phyloP scores from a whole-genome alignment of 2,797 vertebrate genomes.

The Antrozous pallidus region DNA sequence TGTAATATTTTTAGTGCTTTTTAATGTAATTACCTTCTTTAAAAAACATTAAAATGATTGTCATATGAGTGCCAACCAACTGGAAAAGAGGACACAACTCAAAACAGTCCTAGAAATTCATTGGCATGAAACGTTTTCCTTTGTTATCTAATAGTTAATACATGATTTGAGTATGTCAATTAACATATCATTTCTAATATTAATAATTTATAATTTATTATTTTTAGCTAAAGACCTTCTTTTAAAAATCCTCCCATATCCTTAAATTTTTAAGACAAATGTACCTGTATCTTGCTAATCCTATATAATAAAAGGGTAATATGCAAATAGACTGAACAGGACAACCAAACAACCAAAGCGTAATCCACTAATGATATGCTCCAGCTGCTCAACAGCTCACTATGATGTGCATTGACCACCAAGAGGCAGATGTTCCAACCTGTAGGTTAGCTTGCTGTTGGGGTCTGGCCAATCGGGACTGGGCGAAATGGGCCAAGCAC shows the following conservation, averaged over 20 bases:
- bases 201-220: constrained; percentile 11
- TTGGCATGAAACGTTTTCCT: constrained; percentile 30
- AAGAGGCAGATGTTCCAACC: no score
- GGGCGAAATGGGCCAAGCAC: no score
- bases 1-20: not conserved
- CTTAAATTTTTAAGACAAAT: not conserved
- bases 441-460: no score
- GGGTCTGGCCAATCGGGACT: no score
- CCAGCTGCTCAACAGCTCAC: no score
- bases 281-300: not conserved
- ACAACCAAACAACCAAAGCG: no score
- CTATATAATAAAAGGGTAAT: no score
- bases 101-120: constrained; percentile 11
- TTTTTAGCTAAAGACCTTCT: constrained; percentile 24
- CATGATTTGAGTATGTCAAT: constrained; percentile 30
- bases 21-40: not conserved
- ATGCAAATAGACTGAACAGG: no score
- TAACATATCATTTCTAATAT: not conserved
- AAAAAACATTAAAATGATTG: constrained; percentile 36
- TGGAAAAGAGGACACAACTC: not conserved
- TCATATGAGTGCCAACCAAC: not conserved
- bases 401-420: no score
- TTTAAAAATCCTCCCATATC: constrained; percentile 3
- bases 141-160: constrained; percentile 16
- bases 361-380: no score